Conservation (phyloP, 37 sponge, comb jelly and placozoan species). For the Aplysina aerophoba region DNA sequence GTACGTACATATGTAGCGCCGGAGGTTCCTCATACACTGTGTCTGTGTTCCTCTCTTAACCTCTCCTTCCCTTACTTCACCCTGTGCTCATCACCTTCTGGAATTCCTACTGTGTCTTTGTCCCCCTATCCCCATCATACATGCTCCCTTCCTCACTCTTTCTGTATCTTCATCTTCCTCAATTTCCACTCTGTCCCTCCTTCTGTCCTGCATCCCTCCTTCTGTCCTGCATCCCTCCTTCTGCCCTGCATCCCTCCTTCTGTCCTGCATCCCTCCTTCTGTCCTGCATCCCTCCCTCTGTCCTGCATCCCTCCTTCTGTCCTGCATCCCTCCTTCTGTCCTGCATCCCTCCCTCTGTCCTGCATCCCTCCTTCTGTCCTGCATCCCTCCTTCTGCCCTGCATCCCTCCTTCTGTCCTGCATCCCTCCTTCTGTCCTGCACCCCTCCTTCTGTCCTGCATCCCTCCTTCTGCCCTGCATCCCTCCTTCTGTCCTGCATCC, state of each 20-base stretch:
- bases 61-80: too few species aligned
- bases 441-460: neutral
- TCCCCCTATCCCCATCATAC: too few species aligned
- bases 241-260: neutral
- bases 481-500: neutral
- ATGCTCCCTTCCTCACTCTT: neutral
- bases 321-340: neutral
- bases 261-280: neutral
- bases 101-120: too few species aligned
- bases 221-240: neutral
- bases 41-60: constrained; percentile 11
- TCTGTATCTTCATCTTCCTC: constrained; percentile 21
- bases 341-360: neutral
- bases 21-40: too few species aligned
- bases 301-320: too few species aligned
- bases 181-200: neutral
- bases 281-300: neutral
- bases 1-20: neutral
- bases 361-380: neutral
- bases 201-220: neutral
- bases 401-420: neutral
- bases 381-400: neutral
- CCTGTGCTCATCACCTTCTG: too few species aligned
- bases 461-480: neutral
- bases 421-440: too few species aligned